A percentile compares a stretch with the other conserved stretches of the same genome.
Evolutionary conservation across 2,888 invertebrate genomes (phyloP).

Genomic region (Aporophyla lueneburgensis): DNA sequence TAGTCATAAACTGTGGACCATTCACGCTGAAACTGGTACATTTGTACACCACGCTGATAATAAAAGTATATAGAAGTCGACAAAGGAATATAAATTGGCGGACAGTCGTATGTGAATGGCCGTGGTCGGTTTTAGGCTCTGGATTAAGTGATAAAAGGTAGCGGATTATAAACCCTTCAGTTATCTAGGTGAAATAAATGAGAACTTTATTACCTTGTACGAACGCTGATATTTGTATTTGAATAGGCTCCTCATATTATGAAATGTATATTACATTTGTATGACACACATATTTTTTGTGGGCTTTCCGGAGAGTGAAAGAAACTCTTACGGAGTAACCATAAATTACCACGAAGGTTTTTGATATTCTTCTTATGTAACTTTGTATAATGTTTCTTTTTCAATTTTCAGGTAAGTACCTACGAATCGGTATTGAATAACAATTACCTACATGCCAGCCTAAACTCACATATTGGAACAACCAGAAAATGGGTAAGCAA

Average conservation of each 20-base stretch:
- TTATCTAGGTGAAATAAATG: background rate
- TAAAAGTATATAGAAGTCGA: conserved; percentile 56
- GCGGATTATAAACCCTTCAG: conserved; percentile 18
- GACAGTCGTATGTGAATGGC: conserved; percentile 41
- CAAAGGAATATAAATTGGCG: conserved; percentile 67
- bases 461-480: background rate
- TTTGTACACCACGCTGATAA: conserved; percentile 40
- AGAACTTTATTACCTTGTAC: background rate
- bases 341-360: background rate
- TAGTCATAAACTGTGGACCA: conserved; percentile 24
- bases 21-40: conserved; percentile 20
- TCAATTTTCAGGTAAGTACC: conserved; percentile 50
- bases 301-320: background rate
- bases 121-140: conserved; percentile 15
- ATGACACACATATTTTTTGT: background rate
- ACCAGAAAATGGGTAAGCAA: background rate
- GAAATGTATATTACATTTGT: background rate
- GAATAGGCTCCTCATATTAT: background rate
- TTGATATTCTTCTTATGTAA: background rate
- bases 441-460: background rate
- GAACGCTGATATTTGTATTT: background rate
- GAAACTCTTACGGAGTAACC: background rate
- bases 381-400: background rate
- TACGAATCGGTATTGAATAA: background rate
- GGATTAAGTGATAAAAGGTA: conserved; percentile 25